A percentile compares a stretch with the other conserved stretches of the same genome.
Conservation (phyloP, 2,113 vertebrate species). For the Nesogale talazaci region DNA sequence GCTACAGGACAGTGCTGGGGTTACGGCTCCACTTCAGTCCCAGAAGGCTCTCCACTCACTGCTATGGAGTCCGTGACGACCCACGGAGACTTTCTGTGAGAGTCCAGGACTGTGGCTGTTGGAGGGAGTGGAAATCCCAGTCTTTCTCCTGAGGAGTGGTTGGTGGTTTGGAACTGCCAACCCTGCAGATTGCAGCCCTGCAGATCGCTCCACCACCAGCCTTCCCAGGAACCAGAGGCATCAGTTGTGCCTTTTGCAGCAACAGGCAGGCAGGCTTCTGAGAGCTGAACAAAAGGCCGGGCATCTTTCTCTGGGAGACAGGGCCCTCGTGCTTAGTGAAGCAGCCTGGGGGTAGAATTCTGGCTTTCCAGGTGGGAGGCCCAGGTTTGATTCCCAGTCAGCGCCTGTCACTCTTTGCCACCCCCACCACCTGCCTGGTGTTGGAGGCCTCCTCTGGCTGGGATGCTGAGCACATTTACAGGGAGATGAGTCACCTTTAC, state of each 20-base stretch:
- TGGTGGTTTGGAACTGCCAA: too few relatives aligned
- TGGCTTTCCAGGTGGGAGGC: not conserved
- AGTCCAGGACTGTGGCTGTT: too few relatives aligned
- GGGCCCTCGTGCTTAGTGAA: not conserved
- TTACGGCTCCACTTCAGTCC: not conserved
- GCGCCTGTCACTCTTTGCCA: too few relatives aligned
- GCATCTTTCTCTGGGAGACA: fast-evolving
- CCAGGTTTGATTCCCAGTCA: not conserved
- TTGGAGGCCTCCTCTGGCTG: not conserved
- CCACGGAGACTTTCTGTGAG: too few relatives aligned
- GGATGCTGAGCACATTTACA: not conserved
- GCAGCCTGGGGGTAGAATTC: not conserved
- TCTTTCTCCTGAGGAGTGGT: too few relatives aligned
- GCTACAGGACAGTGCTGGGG: not conserved
- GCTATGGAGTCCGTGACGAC: too few relatives aligned
- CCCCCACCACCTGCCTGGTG: too few relatives aligned
- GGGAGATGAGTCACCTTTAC: too few relatives aligned
- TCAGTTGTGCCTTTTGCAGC: fast-evolving
- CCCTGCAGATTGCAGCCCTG: too few relatives aligned
- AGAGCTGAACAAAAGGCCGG: fast-evolving
- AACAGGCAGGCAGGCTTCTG: fast-evolving
- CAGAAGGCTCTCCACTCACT: too few relatives aligned
- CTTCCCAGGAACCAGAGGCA: not conserved
- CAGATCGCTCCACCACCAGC: too few relatives aligned
- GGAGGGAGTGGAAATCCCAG: too few relatives aligned